A percentile compares a stretch with the other conserved stretches of the same genome.
phyloP scores from a whole-genome alignment of 2,797 vertebrate genomes.

The Menidia menidia region DNA sequence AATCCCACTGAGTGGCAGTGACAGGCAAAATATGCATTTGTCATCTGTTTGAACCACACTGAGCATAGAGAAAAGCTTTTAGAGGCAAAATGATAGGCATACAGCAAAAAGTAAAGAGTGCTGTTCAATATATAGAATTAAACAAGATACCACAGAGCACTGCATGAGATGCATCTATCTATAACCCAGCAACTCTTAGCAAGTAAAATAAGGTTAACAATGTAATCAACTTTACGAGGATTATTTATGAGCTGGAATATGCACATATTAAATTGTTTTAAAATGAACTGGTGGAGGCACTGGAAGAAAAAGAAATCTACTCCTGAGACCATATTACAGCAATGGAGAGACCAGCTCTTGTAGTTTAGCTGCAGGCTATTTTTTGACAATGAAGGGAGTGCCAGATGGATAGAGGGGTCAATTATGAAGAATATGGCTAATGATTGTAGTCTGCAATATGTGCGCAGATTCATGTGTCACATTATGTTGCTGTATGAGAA shows the following conservation, averaged over 20 bases:
- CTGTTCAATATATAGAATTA: too few relatives aligned
- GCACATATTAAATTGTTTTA: conserved; percentile 26
- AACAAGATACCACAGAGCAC: too few relatives aligned
- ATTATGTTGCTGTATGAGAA: not conserved
- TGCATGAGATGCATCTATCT: too few relatives aligned
- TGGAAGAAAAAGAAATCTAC: conserved; percentile 11
- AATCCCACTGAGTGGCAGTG: not conserved
- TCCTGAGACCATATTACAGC: conserved; percentile 13
- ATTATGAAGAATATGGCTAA: conserved; percentile 43
- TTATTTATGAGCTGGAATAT: not conserved
- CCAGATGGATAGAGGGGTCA: conserved; percentile 40
- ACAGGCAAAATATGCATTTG: not conserved
- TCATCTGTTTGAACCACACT: not conserved
- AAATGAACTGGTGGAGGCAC: conserved; percentile 10
- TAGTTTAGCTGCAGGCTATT: conserved; percentile 16
- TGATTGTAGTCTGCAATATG: conserved; percentile 1
- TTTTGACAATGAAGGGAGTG: conserved; percentile 36
- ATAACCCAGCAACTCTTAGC: conserved; percentile 38
- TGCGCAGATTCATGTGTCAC: conserved; percentile 3
- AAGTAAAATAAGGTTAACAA: conserved; percentile 17
- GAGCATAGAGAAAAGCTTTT: conserved; percentile 33
- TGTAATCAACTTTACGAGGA: conserved; percentile 41
- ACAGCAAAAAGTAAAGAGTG: too few relatives aligned
- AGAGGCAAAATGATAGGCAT: conserved; percentile 9
- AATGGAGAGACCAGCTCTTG: conserved; percentile 7